Evolutionary conservation across 2,888 invertebrate genomes (phyloP).

Genomic region (Metalampra italica): DNA sequence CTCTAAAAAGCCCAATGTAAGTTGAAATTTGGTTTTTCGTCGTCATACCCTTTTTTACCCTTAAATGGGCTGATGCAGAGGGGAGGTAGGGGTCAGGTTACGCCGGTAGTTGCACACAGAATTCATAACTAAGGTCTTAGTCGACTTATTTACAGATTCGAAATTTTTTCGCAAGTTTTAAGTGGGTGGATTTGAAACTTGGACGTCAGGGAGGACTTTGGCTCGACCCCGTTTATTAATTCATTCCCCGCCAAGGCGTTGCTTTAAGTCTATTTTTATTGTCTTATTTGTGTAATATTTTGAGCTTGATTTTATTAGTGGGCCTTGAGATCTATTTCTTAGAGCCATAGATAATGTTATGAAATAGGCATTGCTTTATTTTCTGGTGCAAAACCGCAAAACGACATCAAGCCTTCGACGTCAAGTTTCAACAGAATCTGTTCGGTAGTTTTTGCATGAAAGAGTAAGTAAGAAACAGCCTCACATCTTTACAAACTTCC

Average conservation of each 20-base stretch:
- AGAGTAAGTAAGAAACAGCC: too few relatives aligned
- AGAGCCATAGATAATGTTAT: too few relatives aligned
- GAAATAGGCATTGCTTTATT: too few relatives aligned
- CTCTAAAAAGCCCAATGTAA: conserved; percentile 1
- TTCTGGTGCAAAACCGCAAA: too few relatives aligned
- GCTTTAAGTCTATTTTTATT: not conserved
- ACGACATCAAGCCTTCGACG: too few relatives aligned
- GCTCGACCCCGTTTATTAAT: conserved; percentile 19
- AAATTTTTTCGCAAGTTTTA: conserved; percentile 24
- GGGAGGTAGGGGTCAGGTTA: conserved; percentile 5
- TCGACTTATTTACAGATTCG: conserved; percentile 25
- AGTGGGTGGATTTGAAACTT: conserved; percentile 26
- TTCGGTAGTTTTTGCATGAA: too few relatives aligned
- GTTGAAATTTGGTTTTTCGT: not conserved
- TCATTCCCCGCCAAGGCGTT: conserved; percentile 10
- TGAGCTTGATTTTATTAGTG: too few relatives aligned
- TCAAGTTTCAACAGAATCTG: too few relatives aligned
- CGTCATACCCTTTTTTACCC: not conserved
- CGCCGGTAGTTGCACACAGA: conserved; percentile 11
- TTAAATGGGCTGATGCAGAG: not conserved
- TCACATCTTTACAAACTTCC: too few relatives aligned
- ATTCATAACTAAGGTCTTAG: conserved; percentile 24
- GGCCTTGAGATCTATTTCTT: too few relatives aligned
- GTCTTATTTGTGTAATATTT: not conserved
- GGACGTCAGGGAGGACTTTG: conserved; percentile 4